Conservation (phyloP, 2,113 vertebrate genomes). For the Loxodonta africana region DNA sequence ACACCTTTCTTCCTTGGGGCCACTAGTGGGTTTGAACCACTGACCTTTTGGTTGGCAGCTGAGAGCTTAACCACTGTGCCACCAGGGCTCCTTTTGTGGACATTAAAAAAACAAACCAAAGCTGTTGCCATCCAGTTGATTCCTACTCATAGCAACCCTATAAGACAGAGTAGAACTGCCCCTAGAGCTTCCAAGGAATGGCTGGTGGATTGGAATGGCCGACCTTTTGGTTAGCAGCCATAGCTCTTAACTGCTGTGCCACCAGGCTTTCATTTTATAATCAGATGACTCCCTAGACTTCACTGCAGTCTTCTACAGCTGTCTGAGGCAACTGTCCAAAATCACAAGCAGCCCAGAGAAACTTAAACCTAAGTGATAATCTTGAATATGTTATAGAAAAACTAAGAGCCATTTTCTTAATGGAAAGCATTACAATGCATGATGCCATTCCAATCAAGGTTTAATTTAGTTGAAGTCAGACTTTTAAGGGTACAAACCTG, state of each 20-base stretch:
- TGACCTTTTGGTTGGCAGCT: no score
- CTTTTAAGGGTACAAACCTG: conserved; percentile 34
- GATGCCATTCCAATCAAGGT: not conserved
- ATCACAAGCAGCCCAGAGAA: not conserved
- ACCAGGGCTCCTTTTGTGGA: not conserved
- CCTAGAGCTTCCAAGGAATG: no score
- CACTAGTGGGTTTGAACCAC: no score
- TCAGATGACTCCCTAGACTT: not conserved
- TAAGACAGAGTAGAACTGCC: no score
- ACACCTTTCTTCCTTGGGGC: not conserved
- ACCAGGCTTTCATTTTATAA: not conserved
- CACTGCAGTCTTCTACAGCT: not conserved
- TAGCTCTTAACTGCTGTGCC: no score
- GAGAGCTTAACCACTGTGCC: no score
- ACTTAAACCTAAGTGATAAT: conserved; percentile 45
- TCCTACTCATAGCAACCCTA: no score
- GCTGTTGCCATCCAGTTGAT: no score
- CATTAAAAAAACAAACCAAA: not conserved
- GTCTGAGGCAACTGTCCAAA: not conserved
- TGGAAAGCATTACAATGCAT: conserved; percentile 52
- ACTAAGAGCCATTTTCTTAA: conserved; percentile 72
- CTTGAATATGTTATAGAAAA: conserved; percentile 58
- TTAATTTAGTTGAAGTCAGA: conserved; percentile 49
- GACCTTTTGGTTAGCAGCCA: no score
- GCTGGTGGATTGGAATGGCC: no score